Conservation (phyloP, 1,140 invertebrate species). For the Zophobas atratus region DNA sequence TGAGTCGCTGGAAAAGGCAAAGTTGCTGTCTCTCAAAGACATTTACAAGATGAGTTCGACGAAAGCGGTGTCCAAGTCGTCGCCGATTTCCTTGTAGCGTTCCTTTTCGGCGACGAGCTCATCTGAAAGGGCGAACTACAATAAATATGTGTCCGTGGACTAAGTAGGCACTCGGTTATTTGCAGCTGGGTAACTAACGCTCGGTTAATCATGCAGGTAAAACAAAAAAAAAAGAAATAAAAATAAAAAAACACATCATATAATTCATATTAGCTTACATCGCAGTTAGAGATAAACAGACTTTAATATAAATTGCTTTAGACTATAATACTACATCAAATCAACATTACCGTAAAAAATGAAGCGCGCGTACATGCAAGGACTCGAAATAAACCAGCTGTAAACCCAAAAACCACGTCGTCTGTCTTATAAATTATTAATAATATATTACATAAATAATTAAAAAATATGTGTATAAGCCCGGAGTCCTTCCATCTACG, state of each 20-base stretch:
- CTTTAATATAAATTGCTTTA: constrained; percentile 54
- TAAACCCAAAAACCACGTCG: constrained; percentile 44
- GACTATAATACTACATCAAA: constrained; percentile 46
- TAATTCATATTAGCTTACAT: constrained; percentile 55
- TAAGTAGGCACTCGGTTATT: constrained; percentile 23
- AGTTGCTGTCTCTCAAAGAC: constrained; percentile 4
- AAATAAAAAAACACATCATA: constrained; percentile 51
- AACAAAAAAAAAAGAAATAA: constrained; percentile 47
- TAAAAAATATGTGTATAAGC: constrained; percentile 15
- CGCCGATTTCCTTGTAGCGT: constrained; percentile 99
- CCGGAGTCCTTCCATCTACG: constrained; percentile 43
- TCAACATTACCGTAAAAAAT: constrained; percentile 41
- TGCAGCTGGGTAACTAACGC: not conserved
- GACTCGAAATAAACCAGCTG: constrained; percentile 42
- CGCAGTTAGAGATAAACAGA: constrained; percentile 56
- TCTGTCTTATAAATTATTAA: constrained; percentile 17
- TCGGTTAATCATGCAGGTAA: constrained; percentile 39
- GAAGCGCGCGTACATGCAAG: constrained; percentile 45
- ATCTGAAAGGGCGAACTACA: constrained; percentile 79
- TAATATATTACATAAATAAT: constrained; percentile 52
- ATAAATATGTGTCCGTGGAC: not conserved
- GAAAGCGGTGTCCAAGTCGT: constrained; percentile 98
- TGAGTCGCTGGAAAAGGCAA: constrained; percentile 23
- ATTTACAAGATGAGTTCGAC: constrained; percentile 88
- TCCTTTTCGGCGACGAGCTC: constrained; percentile 99